A percentile compares a stretch with the other conserved stretches of the same genome.
Evolutionary conservation across 2,888 invertebrate genomes (phyloP).

Genomic region (Drosophila diplacantha): DNA sequence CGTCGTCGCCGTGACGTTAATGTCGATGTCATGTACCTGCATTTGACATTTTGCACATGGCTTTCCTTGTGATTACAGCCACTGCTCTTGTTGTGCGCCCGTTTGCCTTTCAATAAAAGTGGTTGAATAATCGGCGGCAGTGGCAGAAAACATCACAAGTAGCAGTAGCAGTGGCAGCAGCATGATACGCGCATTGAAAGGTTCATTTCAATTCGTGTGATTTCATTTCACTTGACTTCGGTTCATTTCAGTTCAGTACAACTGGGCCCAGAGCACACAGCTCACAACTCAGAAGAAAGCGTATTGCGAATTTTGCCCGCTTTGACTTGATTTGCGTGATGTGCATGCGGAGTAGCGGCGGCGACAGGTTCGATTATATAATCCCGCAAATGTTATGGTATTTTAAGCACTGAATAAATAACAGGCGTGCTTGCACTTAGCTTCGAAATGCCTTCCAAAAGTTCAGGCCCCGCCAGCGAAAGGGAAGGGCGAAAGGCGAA

Average conservation of each 20-base stretch:
- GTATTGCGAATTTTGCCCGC: slow-evolving; percentile 31
- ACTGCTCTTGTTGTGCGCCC: slow-evolving; percentile 55
- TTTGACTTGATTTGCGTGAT: slow-evolving; percentile 71
- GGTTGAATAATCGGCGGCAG: slow-evolving; percentile 64
- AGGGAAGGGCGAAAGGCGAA: slow-evolving; percentile 63
- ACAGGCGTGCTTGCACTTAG: slow-evolving; percentile 53
- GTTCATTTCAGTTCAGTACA: slow-evolving; percentile 19
- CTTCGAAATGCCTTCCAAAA: slow-evolving; percentile 39
- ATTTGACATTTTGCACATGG: slow-evolving; percentile 70
- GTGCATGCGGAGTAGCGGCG: slow-evolving; percentile 56
- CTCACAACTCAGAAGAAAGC: slow-evolving; percentile 26
- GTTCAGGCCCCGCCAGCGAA: slow-evolving; percentile 39
- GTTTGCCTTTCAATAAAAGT: slow-evolving; percentile 70
- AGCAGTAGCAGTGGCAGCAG: slow-evolving; percentile 34
- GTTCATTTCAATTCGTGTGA: slow-evolving; percentile 51
- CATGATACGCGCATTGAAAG: slow-evolving; percentile 57
- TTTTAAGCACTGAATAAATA: slow-evolving; percentile 68
- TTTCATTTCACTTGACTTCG: slow-evolving; percentile 45
- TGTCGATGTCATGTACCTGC: slow-evolving; percentile 66
- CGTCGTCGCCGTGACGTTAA: slow-evolving; percentile 53
- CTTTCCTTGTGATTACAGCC: slow-evolving; percentile 59
- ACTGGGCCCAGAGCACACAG: slow-evolving; percentile 1
- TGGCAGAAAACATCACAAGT: slow-evolving; percentile 39
- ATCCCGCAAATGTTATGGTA: slow-evolving; percentile 67
- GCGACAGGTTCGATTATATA: slow-evolving; percentile 56